Evolutionary conservation across 1,140 invertebrate species (phyloP), one percentile per base, ranked within the genome.

Genomic region (Eupeodes corollae): DNA sequence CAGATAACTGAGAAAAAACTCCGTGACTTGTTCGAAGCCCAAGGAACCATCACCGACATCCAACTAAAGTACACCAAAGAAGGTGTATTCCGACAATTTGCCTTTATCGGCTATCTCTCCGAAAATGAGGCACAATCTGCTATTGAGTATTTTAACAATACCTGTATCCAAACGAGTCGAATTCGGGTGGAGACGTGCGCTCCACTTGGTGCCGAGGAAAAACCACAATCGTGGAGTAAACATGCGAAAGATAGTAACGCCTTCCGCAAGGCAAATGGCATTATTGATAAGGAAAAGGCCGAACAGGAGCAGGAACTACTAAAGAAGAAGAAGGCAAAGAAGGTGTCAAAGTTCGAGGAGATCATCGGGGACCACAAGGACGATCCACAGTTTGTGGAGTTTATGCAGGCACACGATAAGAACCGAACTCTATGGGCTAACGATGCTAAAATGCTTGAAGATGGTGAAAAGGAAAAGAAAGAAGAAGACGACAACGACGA

Each of bases 201-300:
- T 9, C 75, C 79, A 47, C 74, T 94, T 57, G 86, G 87, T 11
- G 84, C 90, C 72, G 65, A 75, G 16, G 79, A 76, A 35, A 94
- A 93, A 70, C 86, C 89, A n/a, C 80, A 85, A 70, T 76, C 89
- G 1, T 93, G 89, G 88, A 94, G 88, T 66, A 87, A 88, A 73
- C 82, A 88, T 73, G 76, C 86, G 6, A 53, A 73, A 14, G 84
- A 88, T 51, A 86, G 80, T 65, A 73, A 75, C 51, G 72, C 75
- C 14, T 75, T 74, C 58, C 76, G 80, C 58, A 78, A 79, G 64
- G 51, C 67, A 37, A 67, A 79, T 58, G 44, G 52, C 38, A 47
- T 50, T 26, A 52, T 56, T 30, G 50, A 58, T 5, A 46, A 58
- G 52, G 44, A 60, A 30, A 35, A 55, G 53, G 16, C 61, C 52